Percentiles rank a stretch among this genome's conserved stretches.
Conservation (phyloP, 2,113 vertebrate genomes). For the Anarhynchus alexandrinus region DNA sequence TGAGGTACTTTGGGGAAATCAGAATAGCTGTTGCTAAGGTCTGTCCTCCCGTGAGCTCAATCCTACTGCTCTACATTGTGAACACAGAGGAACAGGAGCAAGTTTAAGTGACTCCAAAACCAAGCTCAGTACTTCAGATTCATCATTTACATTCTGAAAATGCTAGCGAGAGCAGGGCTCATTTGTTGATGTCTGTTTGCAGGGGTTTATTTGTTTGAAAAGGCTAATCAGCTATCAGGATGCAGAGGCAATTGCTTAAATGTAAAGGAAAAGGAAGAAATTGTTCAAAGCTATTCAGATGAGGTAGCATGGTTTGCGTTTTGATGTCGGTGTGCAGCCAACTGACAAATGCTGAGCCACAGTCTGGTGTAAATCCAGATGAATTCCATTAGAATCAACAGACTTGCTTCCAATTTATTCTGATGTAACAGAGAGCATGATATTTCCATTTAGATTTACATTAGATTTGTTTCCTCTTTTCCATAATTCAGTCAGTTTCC, state of each 20-base stretch:
- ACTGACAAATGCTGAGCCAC: constrained; percentile 49
- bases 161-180: background rate
- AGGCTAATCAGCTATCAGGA: constrained; percentile 19
- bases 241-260: constrained; percentile 35
- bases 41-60: background rate
- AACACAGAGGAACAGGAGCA: background rate
- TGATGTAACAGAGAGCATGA: constrained; percentile 17
- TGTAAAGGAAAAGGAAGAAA: constrained; percentile 20
- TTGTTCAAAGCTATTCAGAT: constrained; percentile 33
- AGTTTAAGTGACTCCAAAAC: background rate
- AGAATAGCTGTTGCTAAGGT: background rate
- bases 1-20: background rate
- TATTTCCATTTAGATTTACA: constrained; percentile 55
- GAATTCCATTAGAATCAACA: constrained; percentile 32
- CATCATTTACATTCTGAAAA: background rate
- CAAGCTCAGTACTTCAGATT: background rate
- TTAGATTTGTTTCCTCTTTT: constrained; percentile 56
- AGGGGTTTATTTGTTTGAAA: constrained; percentile 34
- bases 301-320: constrained; percentile 18
- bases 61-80: background rate
- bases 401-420: constrained; percentile 47
- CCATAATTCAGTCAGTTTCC: constrained; percentile 33
- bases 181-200: constrained; percentile 7
- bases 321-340: background rate
- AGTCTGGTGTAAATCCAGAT: constrained; percentile 46